Conservation (phyloP, 2,888 invertebrate species). For the Acleris cristana region DNA sequence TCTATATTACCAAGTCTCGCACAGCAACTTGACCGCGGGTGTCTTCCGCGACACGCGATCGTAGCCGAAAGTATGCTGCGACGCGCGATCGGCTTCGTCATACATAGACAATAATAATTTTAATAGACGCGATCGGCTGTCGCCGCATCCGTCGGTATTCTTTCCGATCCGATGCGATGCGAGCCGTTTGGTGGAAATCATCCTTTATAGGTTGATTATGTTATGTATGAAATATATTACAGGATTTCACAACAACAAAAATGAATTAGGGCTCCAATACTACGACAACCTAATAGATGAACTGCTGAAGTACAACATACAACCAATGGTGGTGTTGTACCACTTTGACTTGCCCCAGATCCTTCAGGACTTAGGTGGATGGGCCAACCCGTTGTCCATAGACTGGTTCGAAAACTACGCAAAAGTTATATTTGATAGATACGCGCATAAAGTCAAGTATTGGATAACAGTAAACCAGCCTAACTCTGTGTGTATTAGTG, state of each 20-base stretch:
- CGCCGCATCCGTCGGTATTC: too few relatives aligned
- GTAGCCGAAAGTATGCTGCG: too few relatives aligned
- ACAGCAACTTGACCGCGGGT: too few relatives aligned
- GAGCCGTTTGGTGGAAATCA: too few relatives aligned
- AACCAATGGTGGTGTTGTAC: conserved; percentile 66
- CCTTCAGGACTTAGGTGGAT: conserved; percentile 67
- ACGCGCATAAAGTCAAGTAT: conserved; percentile 75
- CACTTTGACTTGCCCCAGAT: conserved; percentile 68
- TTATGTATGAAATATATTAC: conserved; percentile 31
- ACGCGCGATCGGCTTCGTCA: too few relatives aligned
- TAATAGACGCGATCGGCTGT: too few relatives aligned
- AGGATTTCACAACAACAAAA: conserved; percentile 65
- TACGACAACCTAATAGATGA: conserved; percentile 84
- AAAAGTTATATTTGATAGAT: conserved; percentile 65
- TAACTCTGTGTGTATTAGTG: conserved; percentile 64
- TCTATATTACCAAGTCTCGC: too few relatives aligned
- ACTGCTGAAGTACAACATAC: conserved; percentile 60
- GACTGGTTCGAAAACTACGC: conserved; percentile 81
- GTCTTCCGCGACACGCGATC: too few relatives aligned
- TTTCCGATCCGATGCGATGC: too few relatives aligned
- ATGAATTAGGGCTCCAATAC: conserved; percentile 72
- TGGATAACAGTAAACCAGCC: conserved; percentile 87
- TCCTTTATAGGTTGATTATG: too few relatives aligned
- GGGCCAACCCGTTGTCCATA: conserved; percentile 56
- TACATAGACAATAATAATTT: too few relatives aligned